Conservation (phyloP, 2,113 vertebrate species). For the Sorex fumeus region DNA sequence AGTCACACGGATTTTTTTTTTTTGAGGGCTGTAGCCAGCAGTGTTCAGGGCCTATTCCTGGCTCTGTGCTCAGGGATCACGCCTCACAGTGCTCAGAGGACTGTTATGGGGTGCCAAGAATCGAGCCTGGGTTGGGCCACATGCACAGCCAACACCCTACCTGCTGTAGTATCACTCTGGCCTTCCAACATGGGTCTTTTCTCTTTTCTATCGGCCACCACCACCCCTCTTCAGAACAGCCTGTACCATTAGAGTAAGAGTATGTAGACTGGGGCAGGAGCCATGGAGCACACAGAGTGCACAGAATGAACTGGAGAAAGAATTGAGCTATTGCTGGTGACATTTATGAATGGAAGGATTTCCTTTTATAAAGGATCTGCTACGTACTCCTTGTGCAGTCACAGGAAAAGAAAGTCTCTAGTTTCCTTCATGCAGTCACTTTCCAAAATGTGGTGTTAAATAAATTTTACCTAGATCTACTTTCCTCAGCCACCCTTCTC, state of each 20-base stretch:
- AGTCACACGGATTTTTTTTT: too few relatives aligned
- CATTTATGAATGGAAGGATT: not conserved
- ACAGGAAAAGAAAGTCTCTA: not conserved
- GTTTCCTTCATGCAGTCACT: not conserved
- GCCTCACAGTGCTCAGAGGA: too few relatives aligned
- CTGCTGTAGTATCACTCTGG: too few relatives aligned
- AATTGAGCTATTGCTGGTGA: not conserved
- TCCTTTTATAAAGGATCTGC: too few relatives aligned
- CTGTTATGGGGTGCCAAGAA: too few relatives aligned
- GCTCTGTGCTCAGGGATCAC: too few relatives aligned
- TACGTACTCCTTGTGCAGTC: too few relatives aligned
- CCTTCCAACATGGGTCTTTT: not conserved
- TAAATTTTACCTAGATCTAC: not conserved
- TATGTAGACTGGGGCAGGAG: constrained; percentile 19
- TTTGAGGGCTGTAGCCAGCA: too few relatives aligned
- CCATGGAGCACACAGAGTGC: not conserved
- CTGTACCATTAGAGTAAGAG: constrained; percentile 41
- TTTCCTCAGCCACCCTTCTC: not conserved
- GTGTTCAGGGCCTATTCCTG: too few relatives aligned
- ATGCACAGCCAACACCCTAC: too few relatives aligned
- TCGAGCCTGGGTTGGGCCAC: too few relatives aligned
- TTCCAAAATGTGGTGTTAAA: constrained; percentile 27
- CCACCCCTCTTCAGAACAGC: not conserved
- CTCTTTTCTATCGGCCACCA: not conserved
- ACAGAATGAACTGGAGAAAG: not conserved